Percentiles rank a stretch among this genome's conserved stretches.
Evolutionary conservation across 2,113 vertebrate genomes (phyloP).

Genomic region (Alethe diademata): DNA sequence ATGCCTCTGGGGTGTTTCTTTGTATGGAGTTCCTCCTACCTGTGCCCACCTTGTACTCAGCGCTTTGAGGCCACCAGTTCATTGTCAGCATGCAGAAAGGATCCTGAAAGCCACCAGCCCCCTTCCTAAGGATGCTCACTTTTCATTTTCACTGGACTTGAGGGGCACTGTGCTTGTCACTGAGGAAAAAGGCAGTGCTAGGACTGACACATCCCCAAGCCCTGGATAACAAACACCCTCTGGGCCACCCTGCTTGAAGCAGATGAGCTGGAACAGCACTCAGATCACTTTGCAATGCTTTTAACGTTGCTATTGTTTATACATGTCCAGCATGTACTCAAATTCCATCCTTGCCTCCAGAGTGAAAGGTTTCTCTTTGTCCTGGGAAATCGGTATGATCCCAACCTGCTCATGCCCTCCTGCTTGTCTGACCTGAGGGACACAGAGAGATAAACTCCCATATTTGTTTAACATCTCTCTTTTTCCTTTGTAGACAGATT

Average conservation of each 20-base stretch:
- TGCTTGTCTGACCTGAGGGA: not conserved
- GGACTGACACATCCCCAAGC: not conserved
- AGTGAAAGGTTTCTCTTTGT: not conserved
- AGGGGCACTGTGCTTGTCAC: not conserved
- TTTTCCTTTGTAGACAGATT: not conserved
- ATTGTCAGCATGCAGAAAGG: not conserved
- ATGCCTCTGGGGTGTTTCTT: not conserved
- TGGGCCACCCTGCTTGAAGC: not conserved
- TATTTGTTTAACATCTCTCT: not conserved
- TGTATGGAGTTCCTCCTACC: not conserved
- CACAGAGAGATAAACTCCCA: not conserved
- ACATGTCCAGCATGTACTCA: not conserved
- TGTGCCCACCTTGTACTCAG: not conserved
- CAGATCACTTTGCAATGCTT: not conserved
- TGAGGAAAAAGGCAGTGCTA: rapidly evolving
- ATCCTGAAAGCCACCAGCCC: not conserved
- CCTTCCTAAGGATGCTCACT: not conserved
- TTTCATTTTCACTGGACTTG: not conserved
- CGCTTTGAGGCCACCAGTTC: not conserved
- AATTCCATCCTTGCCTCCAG: not conserved
- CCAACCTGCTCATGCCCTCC: not conserved
- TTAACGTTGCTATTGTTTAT: not conserved
- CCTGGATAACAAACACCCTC: not conserved
- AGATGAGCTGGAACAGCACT: not conserved
- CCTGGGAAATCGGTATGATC: not conserved